A percentile compares a stretch with the other conserved stretches of the same genome.
These are phyloP conservation scores for Pegoplata infirma DNA, from an alignment of 2,888 invertebrate genomes.

Conservation along the genomic window DNA sequence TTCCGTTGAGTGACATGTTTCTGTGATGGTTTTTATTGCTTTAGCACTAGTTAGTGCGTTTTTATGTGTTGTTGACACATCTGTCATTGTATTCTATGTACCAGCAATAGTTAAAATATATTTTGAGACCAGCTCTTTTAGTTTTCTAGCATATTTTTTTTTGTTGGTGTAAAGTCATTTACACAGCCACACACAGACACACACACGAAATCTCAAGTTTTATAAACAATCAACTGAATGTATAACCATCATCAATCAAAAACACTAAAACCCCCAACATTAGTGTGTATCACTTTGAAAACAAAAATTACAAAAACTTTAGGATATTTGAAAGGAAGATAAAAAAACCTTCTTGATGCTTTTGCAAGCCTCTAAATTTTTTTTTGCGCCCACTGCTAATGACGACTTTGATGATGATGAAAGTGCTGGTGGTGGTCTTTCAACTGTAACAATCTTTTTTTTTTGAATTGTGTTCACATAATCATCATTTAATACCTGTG, in stretches of 20 bases:
- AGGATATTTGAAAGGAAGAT: neutral
- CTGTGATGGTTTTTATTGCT: slow-evolving; percentile 59
- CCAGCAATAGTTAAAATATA: slow-evolving; percentile 13
- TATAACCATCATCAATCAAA: slow-evolving; percentile 41
- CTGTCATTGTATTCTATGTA: slow-evolving; percentile 68
- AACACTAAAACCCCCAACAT: neutral
- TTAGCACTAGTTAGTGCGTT: slow-evolving; percentile 56
- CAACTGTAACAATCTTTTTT: slow-evolving; percentile 36
- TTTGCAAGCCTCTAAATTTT: neutral
- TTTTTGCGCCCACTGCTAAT: neutral
- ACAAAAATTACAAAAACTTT: neutral
- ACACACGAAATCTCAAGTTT: neutral
- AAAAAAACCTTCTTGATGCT: neutral
- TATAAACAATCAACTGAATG: slow-evolving; percentile 16
- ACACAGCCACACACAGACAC: slow-evolving; percentile 7
- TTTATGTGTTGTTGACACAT: slow-evolving; percentile 68
- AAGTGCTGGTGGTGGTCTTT: neutral
- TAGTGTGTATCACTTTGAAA: neutral
- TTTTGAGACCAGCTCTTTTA: slow-evolving; percentile 18
- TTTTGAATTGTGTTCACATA: slow-evolving; percentile 10
- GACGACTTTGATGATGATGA: neutral
- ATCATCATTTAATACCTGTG: slow-evolving; percentile 25
- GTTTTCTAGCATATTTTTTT: neutral
- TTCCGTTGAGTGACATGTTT: slow-evolving; percentile 58
- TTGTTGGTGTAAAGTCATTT: slow-evolving; percentile 22